Evolutionary conservation across 2,113 vertebrate genomes (phyloP).

Genomic region (Nymphicus hollandicus): DNA sequence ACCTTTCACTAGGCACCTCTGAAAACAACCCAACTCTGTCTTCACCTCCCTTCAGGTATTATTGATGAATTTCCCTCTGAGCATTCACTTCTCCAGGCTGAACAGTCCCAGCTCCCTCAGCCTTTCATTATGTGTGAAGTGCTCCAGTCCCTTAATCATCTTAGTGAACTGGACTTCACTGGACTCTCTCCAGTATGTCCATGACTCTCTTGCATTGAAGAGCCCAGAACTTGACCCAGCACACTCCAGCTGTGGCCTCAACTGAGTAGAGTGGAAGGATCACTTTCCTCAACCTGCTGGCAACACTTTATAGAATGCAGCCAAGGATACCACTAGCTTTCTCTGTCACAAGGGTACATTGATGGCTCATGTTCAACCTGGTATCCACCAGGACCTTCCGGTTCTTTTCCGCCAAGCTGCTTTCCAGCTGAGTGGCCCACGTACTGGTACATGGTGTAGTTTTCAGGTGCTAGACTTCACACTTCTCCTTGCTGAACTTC

Average conservation of each 20-base stretch:
- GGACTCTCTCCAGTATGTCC: background rate
- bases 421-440: background rate
- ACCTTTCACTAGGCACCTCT: background rate
- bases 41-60: background rate
- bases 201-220: background rate
- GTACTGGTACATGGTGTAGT: background rate
- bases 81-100: background rate
- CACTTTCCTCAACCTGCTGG: background rate
- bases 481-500: background rate
- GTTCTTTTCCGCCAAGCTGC: background rate
- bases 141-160: background rate
- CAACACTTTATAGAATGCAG: background rate
- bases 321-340: background rate
- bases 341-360: background rate
- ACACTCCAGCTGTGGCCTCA: background rate
- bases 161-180: background rate
- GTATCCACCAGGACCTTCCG: background rate
- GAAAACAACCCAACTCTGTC: background rate
- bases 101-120: background rate
- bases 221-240: background rate
- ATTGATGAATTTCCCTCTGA: background rate
- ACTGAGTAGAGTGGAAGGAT: background rate
- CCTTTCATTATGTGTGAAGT: background rate
- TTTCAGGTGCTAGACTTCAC: background rate
- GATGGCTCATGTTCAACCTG: background rate